Evolutionary conservation across 1,140 invertebrate genomes (phyloP), one percentile per base, ranked within the genome.

Genomic region (Stegodyphus dumicola): DNA sequence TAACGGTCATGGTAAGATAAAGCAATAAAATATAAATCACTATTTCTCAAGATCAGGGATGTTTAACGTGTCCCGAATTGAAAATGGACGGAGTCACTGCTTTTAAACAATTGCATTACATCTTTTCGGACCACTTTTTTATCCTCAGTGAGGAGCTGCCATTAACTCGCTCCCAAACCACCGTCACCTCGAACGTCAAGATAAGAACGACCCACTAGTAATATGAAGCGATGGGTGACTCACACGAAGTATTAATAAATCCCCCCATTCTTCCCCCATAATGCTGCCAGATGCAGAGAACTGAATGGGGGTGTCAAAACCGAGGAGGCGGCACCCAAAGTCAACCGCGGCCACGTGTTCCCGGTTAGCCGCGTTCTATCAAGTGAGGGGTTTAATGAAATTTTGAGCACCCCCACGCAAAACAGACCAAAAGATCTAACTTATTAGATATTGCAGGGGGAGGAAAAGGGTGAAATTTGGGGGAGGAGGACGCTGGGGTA

Each of bases 201-300:
- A 60, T 60, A 60, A 60, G 15, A 60, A 15, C 56, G 56, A 15
- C 56, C 56, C 33, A 33, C 9, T 60, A 60, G 76, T 56, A 77
- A 77, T 77, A 77, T 77, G 76, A 77, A 51, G 76, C 76, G 70
- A 60, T 60, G 56, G 56, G 69, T 83, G 80, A 83, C 80, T 83
- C 80, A 83, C 60, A 52, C 54, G 33, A 67, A 75, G 80, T 83
- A 83, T 83, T 83, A 83, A 83, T 83, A 83, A 83, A 83, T 51
- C 5, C 7, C 48, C 60, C 48, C 49, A 33, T 67, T n/a, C 67
- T 13, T 71, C 6, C 67, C 17, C 10, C 33, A 33, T 33, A 33
- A 33, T 33, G 33, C 53, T 77, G 6, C 49, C 75, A 77, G 7
- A 51, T 48, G 49, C 60, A 52, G 33, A 11, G 51, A 75, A 54